Percentiles rank a stretch among this genome's conserved stretches.
Conservation (phyloP, 2,797 vertebrate genomes). For the Chaunax sp. region DNA sequence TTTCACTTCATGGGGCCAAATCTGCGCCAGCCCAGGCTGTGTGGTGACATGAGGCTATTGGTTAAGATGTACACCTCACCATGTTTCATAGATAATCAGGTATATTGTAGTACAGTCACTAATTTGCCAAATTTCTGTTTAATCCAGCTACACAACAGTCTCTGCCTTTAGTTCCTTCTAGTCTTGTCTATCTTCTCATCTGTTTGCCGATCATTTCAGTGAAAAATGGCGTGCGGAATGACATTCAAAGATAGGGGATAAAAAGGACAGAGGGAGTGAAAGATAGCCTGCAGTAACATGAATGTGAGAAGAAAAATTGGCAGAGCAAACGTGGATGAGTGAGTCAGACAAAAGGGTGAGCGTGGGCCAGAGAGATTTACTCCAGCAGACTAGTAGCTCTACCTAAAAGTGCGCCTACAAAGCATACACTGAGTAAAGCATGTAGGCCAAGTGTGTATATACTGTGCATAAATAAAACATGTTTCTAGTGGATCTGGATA, state of each 20-base stretch:
- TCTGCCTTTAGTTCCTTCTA: background rate
- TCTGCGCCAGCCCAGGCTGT: background rate
- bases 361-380: constrained; percentile 14
- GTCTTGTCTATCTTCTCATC: constrained; percentile 12
- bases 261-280: background rate
- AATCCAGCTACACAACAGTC: background rate
- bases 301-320: constrained; percentile 8
- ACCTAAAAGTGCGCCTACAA: background rate
- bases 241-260: background rate
- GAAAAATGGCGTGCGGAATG: background rate
- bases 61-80: background rate
- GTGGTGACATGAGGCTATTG: background rate
- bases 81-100: background rate
- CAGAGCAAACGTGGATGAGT: constrained; percentile 4
- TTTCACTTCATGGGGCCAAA: background rate
- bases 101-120: background rate
- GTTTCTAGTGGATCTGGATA: too few relatives aligned
- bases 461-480: too few relatives aligned
- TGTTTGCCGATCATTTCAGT: constrained; percentile 9
- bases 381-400: background rate
- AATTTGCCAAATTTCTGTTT: background rate
- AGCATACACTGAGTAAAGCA: background rate
- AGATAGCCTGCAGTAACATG: background rate
- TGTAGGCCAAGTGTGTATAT: too few relatives aligned
- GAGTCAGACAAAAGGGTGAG: constrained; percentile 34